Percentiles rank a stretch among this genome's conserved stretches.
Conservation (phyloP, 2,113 vertebrate species). For the Cephalopterus ornatus region DNA sequence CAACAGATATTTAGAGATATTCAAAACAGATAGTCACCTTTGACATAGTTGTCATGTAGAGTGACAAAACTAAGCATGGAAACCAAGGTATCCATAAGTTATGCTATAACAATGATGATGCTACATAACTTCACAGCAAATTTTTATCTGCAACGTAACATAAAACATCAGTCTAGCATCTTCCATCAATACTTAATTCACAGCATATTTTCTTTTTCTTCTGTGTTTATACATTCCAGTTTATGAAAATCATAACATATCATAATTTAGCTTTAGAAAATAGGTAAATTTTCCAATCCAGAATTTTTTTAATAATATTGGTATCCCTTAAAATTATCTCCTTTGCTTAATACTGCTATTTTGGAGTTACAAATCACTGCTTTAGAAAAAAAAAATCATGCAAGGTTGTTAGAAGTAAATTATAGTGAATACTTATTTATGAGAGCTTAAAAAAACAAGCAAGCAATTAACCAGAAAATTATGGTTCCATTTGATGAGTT, state of each 20-base stretch:
- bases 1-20: neutral
- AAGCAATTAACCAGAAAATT: slow-evolving; percentile 22
- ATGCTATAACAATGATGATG: neutral
- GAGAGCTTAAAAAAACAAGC: neutral
- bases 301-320: neutral
- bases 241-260: neutral
- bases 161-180: neutral
- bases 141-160: neutral
- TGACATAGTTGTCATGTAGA: neutral
- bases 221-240: neutral
- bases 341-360: neutral
- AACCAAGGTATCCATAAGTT: neutral
- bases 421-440: neutral
- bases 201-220: neutral
- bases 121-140: neutral
- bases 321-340: neutral
- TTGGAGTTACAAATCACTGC: neutral
- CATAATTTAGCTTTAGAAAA: neutral
- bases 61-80: neutral
- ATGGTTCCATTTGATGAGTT: neutral
- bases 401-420: neutral
- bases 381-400: neutral
- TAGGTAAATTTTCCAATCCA: neutral
- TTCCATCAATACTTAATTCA: neutral
- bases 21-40: neutral